These are phyloP conservation scores for Imbricaverruca yamaguchii DNA, from an alignment of 2,888 invertebrate genomes.

Conservation along the genomic window DNA sequence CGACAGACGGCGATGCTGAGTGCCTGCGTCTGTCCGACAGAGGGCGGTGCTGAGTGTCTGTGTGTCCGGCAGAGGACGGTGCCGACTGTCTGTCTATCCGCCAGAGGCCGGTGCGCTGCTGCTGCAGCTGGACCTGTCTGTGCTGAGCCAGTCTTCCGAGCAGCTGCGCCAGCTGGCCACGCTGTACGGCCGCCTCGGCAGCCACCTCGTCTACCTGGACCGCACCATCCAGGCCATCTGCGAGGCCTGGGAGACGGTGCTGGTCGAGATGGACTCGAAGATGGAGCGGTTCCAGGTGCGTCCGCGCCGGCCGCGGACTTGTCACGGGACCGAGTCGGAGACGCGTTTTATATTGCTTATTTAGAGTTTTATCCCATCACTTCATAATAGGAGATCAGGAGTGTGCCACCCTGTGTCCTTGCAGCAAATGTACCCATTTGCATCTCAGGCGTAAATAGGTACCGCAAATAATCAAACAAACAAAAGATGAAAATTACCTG, in stretches of 20 bases:
- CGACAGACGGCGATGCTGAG: neutral
- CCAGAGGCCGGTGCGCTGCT: neutral
- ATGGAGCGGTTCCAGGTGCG: constrained; percentile 42
- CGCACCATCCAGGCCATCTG: constrained; percentile 71
- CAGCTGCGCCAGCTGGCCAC: constrained; percentile 64
- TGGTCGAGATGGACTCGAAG: constrained; percentile 89
- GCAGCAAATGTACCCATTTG: too few species aligned
- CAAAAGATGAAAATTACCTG: too few species aligned
- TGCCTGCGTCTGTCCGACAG: too few species aligned
- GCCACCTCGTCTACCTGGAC: constrained; percentile 60
- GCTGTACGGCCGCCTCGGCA: constrained; percentile 62
- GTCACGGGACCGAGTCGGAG: too few species aligned
- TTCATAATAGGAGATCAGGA: too few species aligned
- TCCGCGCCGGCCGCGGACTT: too few species aligned
- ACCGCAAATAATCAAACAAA: too few species aligned
- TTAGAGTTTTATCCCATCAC: too few species aligned
- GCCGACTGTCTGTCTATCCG: neutral
- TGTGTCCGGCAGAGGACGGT: too few species aligned
- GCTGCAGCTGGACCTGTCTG: neutral
- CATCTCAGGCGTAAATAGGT: too few species aligned
- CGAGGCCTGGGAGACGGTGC: constrained; percentile 90
- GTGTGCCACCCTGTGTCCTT: too few species aligned
- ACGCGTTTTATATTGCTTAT: too few species aligned
- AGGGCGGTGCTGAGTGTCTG: neutral
- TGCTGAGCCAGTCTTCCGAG: constrained; percentile 34